Conservation (phyloP, 2,797 vertebrate species). For the Sebastes steindachneri region DNA sequence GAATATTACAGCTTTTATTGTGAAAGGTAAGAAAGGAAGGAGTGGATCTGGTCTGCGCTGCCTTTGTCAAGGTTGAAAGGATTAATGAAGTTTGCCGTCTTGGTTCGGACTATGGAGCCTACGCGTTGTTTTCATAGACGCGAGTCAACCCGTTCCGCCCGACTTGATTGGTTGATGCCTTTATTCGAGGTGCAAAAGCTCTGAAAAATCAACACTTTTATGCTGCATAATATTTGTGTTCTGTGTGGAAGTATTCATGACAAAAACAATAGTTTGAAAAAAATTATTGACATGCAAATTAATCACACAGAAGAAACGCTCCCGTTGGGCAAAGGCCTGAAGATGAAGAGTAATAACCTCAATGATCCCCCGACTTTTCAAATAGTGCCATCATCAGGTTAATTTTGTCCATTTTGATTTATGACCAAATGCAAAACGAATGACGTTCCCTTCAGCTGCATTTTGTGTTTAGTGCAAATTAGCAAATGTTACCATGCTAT, state of each 20-base stretch:
- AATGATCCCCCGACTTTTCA: not conserved
- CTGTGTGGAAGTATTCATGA: not conserved
- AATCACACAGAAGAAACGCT: not conserved
- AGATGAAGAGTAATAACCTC: not conserved
- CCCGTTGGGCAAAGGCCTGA: not conserved
- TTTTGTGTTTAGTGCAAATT: too few species aligned
- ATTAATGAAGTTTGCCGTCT: not conserved
- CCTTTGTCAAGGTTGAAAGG: not conserved
- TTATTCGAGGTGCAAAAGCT: not conserved
- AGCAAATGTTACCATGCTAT: not conserved
- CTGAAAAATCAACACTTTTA: not conserved
- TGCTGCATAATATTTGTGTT: fast-evolving
- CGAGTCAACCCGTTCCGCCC: not conserved
- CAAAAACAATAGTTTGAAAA: not conserved
- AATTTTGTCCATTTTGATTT: not conserved
- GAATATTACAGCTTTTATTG: not conserved
- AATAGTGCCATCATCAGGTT: not conserved
- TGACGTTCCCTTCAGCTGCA: too few species aligned
- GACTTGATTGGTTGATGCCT: not conserved
- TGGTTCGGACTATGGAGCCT: not conserved
- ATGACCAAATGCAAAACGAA: not conserved
- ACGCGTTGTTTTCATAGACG: fast-evolving
- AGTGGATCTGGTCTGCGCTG: not conserved
- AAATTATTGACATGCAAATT: not conserved
- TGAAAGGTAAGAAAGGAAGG: not conserved